Evolutionary conservation across 1,140 invertebrate species (phyloP).

Genomic region (Paramacrobiotus metropolitanus): DNA sequence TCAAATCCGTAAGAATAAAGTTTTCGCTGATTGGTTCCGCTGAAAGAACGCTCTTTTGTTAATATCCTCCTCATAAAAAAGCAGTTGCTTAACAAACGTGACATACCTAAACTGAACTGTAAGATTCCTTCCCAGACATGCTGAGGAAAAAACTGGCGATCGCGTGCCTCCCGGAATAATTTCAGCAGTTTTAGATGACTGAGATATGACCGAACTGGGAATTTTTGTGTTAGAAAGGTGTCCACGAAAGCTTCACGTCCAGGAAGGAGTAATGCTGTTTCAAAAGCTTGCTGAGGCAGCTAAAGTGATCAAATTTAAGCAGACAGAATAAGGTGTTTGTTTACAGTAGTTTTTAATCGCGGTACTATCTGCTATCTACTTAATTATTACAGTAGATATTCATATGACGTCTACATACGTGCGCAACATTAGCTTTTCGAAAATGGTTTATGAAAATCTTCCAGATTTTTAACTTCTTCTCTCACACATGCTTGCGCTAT

Average conservation of each 20-base stretch:
- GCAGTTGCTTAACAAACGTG: not conserved
- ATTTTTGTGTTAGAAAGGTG: not conserved
- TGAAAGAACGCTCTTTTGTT: not conserved
- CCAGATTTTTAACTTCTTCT: no score
- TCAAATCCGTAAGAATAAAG: not conserved
- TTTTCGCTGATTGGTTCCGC: not conserved
- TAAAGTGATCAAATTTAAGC: no score
- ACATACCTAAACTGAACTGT: not conserved
- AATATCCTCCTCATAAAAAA: not conserved
- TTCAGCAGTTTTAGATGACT: not conserved
- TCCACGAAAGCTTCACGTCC: not conserved
- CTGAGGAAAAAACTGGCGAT: not conserved
- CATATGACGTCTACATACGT: no score
- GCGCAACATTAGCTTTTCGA: no score
- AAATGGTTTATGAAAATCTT: no score
- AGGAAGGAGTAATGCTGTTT: not conserved
- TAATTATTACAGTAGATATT: no score
- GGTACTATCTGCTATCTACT: not conserved
- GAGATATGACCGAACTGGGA: not conserved
- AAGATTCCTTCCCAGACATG: constrained; percentile 4
- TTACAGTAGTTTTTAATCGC: no score
- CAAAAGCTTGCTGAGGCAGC: not conserved
- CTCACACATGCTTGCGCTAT: no score
- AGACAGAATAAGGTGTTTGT: no score
- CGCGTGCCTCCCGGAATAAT: not conserved